These are phyloP conservation scores for Poeciliopsis turneri DNA, from an alignment of 2,797 vertebrate species.

Conservation along the genomic window DNA sequence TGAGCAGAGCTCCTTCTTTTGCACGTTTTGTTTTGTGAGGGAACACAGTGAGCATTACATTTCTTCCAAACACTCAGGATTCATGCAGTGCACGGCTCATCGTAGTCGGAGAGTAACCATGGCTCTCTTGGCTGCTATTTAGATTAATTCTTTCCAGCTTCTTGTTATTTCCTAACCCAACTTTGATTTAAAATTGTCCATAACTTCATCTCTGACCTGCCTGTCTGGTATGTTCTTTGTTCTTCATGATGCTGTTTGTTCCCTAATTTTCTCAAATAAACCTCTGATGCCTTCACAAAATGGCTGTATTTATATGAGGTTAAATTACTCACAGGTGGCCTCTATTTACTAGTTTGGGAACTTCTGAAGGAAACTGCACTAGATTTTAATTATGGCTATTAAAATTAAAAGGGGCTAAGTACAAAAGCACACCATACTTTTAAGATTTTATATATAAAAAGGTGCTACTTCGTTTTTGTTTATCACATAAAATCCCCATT, in stretches of 20 bases:
- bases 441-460: not conserved
- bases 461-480: not conserved
- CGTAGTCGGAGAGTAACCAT: not conserved
- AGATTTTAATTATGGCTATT: not conserved
- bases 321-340: not conserved
- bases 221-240: not conserved
- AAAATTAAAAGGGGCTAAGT: not conserved
- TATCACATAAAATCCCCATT: not conserved
- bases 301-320: not conserved
- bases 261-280: not conserved
- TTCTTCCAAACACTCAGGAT: not conserved
- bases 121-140: not conserved
- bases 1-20: not conserved
- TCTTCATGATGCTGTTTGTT: not conserved
- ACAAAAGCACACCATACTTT: not conserved
- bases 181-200: not conserved
- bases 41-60: not conserved
- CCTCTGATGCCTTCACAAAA: not conserved
- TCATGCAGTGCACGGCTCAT: not conserved
- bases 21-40: not conserved
- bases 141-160: not conserved
- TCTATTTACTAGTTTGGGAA: not conserved
- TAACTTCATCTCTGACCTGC: not conserved
- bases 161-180: not conserved
- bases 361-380: constrained; percentile 4